A percentile compares a stretch with the other conserved stretches of the same genome.
These are phyloP conservation scores for Euclidia mi DNA, from an alignment of 2,888 invertebrate genomes.

Conservation along the genomic window DNA sequence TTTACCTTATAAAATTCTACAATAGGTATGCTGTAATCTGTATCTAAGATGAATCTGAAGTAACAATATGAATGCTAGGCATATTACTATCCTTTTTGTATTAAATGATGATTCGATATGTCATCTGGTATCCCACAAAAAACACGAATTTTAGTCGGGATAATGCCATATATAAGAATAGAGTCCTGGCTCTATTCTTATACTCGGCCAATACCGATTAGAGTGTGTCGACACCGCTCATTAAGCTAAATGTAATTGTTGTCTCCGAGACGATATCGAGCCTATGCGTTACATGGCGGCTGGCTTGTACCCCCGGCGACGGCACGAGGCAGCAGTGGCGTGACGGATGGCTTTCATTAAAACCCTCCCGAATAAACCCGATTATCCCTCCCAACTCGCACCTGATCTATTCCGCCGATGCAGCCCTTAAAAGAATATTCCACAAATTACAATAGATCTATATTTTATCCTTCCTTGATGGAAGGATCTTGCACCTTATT, in stretches of 20 bases:
- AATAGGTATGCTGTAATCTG: too few species aligned
- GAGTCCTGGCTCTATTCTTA: too few species aligned
- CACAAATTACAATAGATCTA: conserved; percentile 21
- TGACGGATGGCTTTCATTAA: conserved; percentile 71
- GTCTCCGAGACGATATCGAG: conserved; percentile 33
- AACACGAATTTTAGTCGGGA: too few species aligned
- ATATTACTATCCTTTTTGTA: too few species aligned
- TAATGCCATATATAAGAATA: too few species aligned
- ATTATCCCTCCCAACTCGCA: conserved; percentile 62
- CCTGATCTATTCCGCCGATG: conserved; percentile 57
- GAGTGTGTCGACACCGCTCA: conserved; percentile 42
- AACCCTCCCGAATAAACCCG: conserved; percentile 62
- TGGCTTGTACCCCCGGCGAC: conserved; percentile 27
- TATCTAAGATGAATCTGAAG: too few species aligned
- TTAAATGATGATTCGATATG: too few species aligned
- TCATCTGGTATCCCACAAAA: too few species aligned
- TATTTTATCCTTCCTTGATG: conserved; percentile 13
- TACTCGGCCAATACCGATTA: too few species aligned
- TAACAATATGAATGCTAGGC: too few species aligned
- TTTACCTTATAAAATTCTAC: too few species aligned
- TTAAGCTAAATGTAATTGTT: conserved; percentile 44
- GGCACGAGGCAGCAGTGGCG: conserved; percentile 41
- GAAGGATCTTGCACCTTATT: too few species aligned
- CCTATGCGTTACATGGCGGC: conserved; percentile 37
- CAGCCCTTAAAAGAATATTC: conserved; percentile 41